A percentile compares a stretch with the other conserved stretches of the same genome.
phyloP scores from a whole-genome alignment of 1,140 invertebrate genomes.

The Harpegnathos saltator region DNA sequence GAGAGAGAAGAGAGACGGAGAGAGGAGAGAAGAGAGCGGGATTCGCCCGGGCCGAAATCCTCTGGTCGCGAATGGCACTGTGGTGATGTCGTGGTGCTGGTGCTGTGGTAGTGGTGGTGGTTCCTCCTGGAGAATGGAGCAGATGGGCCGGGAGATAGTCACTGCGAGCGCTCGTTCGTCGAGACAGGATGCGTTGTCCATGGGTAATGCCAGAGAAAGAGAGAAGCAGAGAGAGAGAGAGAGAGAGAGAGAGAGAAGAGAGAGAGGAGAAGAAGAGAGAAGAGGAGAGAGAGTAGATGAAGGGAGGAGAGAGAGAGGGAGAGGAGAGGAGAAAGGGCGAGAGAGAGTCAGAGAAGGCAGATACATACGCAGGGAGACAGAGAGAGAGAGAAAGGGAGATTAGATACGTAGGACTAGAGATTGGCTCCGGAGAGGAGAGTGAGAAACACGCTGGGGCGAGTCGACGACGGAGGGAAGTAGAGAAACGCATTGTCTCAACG shows the following conservation, averaged over 20 bases:
- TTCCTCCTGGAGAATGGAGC: conserved; percentile 73
- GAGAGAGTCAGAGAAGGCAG: not conserved
- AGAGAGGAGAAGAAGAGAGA: conserved; percentile 26
- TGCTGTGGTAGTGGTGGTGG: conserved; percentile 58
- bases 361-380: not conserved
- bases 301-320: conserved; percentile 39
- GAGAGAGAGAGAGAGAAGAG: not conserved
- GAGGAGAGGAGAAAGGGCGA: conserved; percentile 19
- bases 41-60: conserved; percentile 34
- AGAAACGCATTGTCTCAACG: conserved; percentile 67
- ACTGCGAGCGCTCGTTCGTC: conserved; percentile 70
- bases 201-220: conserved; percentile 60
- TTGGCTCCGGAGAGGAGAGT: conserved; percentile 55
- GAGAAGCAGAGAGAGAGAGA: not conserved
- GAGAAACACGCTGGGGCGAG: conserved; percentile 17
- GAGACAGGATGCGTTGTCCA: conserved; percentile 80
- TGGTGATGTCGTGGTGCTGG: conserved; percentile 21
- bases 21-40: too few relatives aligned
- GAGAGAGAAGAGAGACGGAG: too few relatives aligned
- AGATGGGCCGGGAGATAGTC: conserved; percentile 79
- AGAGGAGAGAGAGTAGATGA: conserved; percentile 45
- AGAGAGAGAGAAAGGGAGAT: conserved; percentile 41
- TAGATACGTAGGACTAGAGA: conserved; percentile 55
- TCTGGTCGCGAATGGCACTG: conserved; percentile 34
- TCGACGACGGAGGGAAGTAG: conserved; percentile 33